Evolutionary conservation across 2,797 vertebrate species (phyloP), one percentile per base, ranked within the genome.

Genomic region (Rhodeus uyekii): DNA sequence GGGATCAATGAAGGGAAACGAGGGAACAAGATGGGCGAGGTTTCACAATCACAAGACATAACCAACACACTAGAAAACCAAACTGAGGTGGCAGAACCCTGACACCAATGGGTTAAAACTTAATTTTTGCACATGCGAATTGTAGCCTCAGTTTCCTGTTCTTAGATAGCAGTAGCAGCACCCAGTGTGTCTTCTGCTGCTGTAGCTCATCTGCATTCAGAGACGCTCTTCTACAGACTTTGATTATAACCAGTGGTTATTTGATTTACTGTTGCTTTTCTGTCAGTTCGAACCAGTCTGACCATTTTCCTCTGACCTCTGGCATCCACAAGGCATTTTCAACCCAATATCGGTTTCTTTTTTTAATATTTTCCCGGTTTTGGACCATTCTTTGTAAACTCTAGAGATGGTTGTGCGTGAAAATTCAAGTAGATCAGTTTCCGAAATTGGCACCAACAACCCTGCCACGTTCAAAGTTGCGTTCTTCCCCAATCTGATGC

Each of bases 261-360:
- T 73, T 78, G 19, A 39, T 12, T 83, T 65, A 53, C 58, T 65
- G 42, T 82, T 84, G 83, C 75, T 42, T 82, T 80, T 85, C 77
- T 83, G 75, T 87, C 74, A 64, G 73, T 67, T 78, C 29, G 27
- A 85, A 78, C 50, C 67, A 27, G 60, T 85, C 73, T 77, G 74
- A 36, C 74, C 73, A 87, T 83, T 87, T 44, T 76, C 46, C 24
- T 55, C 82, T 80, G 86, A 82, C 75, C 71, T 77, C 82, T 84
- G 78, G 38, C n/a, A n/a, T n/a, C n/a, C n/a, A n/a, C n/a, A n/a
- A n/a, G n/a, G n/a, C n/a, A n/a, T n/a, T n/a, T n/a, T n/a, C n/a
- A n/a, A n/a, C n/a, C n/a, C n/a, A n/a, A n/a, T n/a, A n/a, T n/a
- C n/a, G n/a, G n/a, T n/a, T n/a, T n/a, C n/a, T n/a, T n/a, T n/a